Percentiles rank a stretch among this genome's conserved stretches.
phyloP scores from a whole-genome alignment of 2,797 vertebrate species.

The Phylloscopus collybita region DNA sequence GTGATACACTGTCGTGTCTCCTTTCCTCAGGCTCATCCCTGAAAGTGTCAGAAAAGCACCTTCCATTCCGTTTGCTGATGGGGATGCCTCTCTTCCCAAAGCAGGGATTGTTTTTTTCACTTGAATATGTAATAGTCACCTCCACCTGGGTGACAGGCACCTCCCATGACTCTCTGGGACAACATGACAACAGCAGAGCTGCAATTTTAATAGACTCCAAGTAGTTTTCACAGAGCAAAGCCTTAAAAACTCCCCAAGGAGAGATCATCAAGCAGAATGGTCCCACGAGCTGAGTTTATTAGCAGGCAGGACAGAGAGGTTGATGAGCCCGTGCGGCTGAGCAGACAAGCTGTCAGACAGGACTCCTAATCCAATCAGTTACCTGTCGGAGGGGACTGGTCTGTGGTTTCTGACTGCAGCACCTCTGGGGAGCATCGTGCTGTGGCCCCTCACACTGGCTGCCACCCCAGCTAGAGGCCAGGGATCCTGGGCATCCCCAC shows the following conservation, averaged over 20 bases:
- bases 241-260: constrained; percentile 82
- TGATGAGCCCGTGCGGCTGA: constrained; percentile 81
- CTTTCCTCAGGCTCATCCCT: background rate
- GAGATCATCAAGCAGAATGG: constrained; percentile 83
- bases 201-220: constrained; percentile 82
- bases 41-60: background rate
- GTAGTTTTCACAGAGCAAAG: constrained; percentile 75
- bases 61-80: background rate
- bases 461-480: background rate
- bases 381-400: constrained; percentile 73
- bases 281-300: constrained; percentile 82
- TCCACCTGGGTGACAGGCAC: constrained; percentile 81
- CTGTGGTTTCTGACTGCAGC: constrained; percentile 28
- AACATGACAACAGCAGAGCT: constrained; percentile 77
- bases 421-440: background rate
- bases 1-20: fast-evolving
- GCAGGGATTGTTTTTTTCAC: background rate
- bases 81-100: background rate
- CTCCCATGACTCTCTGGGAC: constrained; percentile 77
- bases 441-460: background rate
- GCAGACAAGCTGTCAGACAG: constrained; percentile 81
- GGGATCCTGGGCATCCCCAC: background rate
- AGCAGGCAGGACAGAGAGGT: constrained; percentile 81
- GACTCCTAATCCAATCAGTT: constrained; percentile 83
- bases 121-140: constrained; percentile 72